Percentiles rank a stretch among this genome's conserved stretches.
Conservation (phyloP, 2,888 invertebrate species). For the Operophtera brumata region DNA sequence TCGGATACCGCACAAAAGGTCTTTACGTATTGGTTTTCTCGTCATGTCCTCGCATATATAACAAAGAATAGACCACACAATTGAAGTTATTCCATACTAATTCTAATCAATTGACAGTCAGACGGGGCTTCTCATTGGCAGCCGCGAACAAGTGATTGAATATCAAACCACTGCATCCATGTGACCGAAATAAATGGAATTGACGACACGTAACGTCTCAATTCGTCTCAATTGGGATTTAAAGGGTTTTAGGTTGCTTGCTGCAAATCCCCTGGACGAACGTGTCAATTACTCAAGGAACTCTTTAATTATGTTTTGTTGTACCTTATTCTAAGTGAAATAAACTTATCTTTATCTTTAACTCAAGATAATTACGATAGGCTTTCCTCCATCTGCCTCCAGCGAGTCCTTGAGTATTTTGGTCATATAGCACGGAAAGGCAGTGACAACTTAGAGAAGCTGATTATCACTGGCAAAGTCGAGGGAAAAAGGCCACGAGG, state of each 20-base stretch:
- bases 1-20: not conserved
- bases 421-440: too few relatives aligned
- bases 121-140: conserved; percentile 20
- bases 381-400: too few relatives aligned
- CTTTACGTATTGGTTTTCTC: not conserved
- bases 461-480: too few relatives aligned
- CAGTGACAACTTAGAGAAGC: too few relatives aligned
- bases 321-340: too few relatives aligned
- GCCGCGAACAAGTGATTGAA: conserved; percentile 31
- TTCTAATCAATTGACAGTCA: conserved; percentile 42
- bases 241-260: not conserved
- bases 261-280: too few relatives aligned
- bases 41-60: conserved; percentile 9
- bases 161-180: conserved; percentile 35
- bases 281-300: too few relatives aligned
- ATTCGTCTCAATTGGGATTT: not conserved
- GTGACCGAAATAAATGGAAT: conserved; percentile 18
- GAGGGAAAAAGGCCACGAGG: too few relatives aligned
- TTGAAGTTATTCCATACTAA: conserved; percentile 37
- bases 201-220: not conserved
- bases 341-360: too few relatives aligned
- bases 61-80: conserved; percentile 27
- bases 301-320: too few relatives aligned
- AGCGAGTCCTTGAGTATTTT: too few relatives aligned
- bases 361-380: too few relatives aligned